These are phyloP conservation scores for Otis tarda DNA, from an alignment of 2,113 vertebrate species.

Conservation along the genomic window DNA sequence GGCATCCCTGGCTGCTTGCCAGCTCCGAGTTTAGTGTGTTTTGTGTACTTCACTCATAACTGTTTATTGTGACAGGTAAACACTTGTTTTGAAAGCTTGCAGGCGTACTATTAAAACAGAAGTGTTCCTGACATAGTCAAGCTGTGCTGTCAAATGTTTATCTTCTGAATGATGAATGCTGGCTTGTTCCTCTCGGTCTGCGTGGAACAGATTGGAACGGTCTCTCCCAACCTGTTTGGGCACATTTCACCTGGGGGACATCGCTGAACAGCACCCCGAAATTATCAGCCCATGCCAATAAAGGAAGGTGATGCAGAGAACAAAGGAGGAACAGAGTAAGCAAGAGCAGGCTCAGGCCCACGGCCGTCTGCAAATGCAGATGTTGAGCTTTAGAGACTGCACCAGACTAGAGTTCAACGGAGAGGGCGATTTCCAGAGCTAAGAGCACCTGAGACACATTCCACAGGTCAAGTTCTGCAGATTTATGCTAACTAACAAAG, in stretches of 20 bases:
- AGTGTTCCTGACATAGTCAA: constrained; percentile 79
- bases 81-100: constrained; percentile 83
- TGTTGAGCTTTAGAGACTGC: background rate
- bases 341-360: background rate
- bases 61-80: constrained; percentile 85
- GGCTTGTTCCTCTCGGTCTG: constrained; percentile 34
- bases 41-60: constrained; percentile 78
- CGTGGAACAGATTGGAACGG: background rate
- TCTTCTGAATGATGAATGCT: constrained; percentile 72
- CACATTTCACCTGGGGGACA: background rate
- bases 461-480: background rate
- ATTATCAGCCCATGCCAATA: background rate
- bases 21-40: constrained; percentile 70
- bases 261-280: background rate
- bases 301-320: background rate
- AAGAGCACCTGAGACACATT: background rate
- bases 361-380: background rate
- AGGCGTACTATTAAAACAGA: constrained; percentile 81
- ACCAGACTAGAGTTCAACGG: background rate
- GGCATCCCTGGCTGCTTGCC: constrained; percentile 70
- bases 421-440: background rate
- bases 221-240: background rate
- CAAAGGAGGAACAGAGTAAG: background rate
- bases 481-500: background rate
- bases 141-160: constrained; percentile 79